Base-by-base conservation (phyloP, 2,113 vertebrate species). In the human (Homo sapiens) region DNA sequence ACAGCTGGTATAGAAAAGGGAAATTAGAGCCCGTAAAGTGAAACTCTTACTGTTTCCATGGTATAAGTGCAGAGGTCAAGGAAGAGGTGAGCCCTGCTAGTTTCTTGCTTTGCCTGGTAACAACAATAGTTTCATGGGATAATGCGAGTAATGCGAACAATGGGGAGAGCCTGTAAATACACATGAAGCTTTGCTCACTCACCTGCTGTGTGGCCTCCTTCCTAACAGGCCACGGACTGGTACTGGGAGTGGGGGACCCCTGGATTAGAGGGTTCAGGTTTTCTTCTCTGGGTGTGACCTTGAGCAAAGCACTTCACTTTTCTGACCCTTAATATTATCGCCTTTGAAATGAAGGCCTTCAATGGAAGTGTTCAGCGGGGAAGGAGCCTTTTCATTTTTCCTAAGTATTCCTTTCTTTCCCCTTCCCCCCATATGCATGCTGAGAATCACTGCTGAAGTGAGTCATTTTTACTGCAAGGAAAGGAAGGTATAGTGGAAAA, bases 331-430 rank as follows among this genome's bases (percentile, higher is more conserved):
- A 73, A 61, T 87, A 73, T 88, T 57, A 45, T 61, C 40, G 23
- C 52, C 52, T 95, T 90, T 82, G 59, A 57, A 96, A 45, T 27
- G 85, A 86, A 57, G 40, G 18, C 59, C 96, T 89, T 78, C 50
- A 8, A 11, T 8, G 43, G 35, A 73, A 59, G 12, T 57, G 43
- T 45, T 88, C 52, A 40, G 5, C 52, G 17, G 3, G 32, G 17
- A 43, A 88, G n/a, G 45, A 85, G 76, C 6, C 14, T 55, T 66
- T 81, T 57, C 32, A 57, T 38, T 92, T 94, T 79, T 89, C 82
- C 61, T 45, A 9, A 23, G 61, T 35, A 17, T 45, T 38, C 70
- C 8, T 76, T 35, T 23, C 11, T 48, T 27, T 35, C 23, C 5
- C 14, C 59, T 12, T 9, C 1, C 38, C n/a, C 22, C 27, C 14